Conservation (phyloP, 2,113 vertebrate species). For the Dromaius novaehollandiae region DNA sequence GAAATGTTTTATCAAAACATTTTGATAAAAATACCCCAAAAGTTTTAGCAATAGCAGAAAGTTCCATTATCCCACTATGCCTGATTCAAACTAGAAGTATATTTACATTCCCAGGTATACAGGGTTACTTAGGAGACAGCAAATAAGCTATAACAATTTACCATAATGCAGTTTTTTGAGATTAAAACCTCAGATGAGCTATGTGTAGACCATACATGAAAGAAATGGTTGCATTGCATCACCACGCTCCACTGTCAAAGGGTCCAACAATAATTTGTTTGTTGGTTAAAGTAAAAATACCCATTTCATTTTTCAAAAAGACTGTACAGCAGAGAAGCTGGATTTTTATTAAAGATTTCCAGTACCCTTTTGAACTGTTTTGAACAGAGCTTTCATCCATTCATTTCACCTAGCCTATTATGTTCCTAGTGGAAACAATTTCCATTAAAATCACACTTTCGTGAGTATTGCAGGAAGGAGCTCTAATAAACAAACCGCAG, state of each 20-base stretch:
- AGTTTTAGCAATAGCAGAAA: not conserved
- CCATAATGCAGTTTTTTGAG: not conserved
- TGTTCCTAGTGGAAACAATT: not conserved
- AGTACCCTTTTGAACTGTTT: not conserved
- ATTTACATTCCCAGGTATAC: not conserved
- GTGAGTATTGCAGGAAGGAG: not conserved
- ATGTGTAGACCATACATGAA: not conserved
- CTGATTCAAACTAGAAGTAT: not conserved
- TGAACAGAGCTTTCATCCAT: not conserved
- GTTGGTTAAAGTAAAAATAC: not conserved
- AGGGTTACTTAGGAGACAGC: not conserved
- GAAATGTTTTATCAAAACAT: not conserved
- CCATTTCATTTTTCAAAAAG: not conserved
- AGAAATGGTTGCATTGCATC: not conserved
- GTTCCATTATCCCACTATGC: not conserved
- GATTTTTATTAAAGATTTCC: not conserved
- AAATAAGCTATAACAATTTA: not conserved
- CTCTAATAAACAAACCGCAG: not conserved
- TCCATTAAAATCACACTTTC: not conserved
- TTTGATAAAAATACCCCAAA: not conserved
- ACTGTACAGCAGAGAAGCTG: not conserved
- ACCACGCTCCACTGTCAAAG: not conserved
- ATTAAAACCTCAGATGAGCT: not conserved
- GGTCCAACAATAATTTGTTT: not conserved
- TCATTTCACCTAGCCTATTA: not conserved